Base-by-base conservation (phyloP, 2,113 vertebrate genomes). In the Perognathus longimembris region DNA sequence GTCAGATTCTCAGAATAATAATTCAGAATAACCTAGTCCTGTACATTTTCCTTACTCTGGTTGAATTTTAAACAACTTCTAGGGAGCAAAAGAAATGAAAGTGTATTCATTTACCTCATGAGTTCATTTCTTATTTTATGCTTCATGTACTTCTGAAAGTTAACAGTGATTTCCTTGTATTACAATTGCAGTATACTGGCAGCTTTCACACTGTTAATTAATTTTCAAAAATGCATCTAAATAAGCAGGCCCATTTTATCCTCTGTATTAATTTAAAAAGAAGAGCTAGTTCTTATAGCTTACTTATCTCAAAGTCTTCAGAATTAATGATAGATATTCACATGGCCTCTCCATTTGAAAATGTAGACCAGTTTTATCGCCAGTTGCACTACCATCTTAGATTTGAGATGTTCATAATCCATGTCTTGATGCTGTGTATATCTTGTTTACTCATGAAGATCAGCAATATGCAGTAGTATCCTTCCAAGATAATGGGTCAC, bases 101-200 rank as follows among this genome's bases (percentile, higher is more conserved):
- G 73, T 69, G 4, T 4, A 40, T 61, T 10, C 5, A 17, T 82
- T 75, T 87, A 88, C 45, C 34, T 84, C 38, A 73, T 93, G 87
- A 42, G 22, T 81, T 32, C 26, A 90, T 76, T 82, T 94, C 38
- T 90, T 74, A 73, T 78, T 77, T 83, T 89, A 75, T 83, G 18
- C 18, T 90, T 73, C 61, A 2, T 59, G 17, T 45, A 59, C n/a
- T 84, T 94, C 50, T 86, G 28, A 92, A 92, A 95, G 74, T 88
- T 88, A 82, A 74, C 45, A 92, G 57, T 85, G 42, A 80, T 75
- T n/a, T 73, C 12, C 50, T 89, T 50, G 10, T 7, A 64, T 36
- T 79, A 11, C 71, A 64, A 74, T 20, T 85, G 82, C 22, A 42
- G 30, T 7, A 82, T 7, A 66, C 64, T 76, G 61, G 34, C n/a